Percentiles rank a stretch among this genome's conserved stretches.
Conservation (phyloP, 2,113 vertebrate species). For the Pomatostomus ruficeps region DNA sequence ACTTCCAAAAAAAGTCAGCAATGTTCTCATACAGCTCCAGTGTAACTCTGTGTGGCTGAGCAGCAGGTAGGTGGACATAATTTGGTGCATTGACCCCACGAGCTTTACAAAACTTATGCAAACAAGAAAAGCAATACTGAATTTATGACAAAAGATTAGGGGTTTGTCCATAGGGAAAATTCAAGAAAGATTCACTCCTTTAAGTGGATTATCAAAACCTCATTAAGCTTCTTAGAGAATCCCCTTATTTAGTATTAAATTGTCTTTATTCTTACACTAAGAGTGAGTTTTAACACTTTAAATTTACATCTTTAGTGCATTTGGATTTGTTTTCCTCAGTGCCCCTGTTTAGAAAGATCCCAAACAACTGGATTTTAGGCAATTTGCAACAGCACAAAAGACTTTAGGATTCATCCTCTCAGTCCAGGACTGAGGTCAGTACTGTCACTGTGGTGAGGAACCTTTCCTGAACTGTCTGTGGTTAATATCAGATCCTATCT, state of each 20-base stretch:
- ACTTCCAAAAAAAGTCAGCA: neutral
- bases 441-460: neutral
- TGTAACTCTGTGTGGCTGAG: neutral
- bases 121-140: neutral
- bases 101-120: neutral
- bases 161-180: neutral
- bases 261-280: neutral
- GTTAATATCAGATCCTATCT: neutral
- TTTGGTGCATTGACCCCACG: neutral
- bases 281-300: neutral
- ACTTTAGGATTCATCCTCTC: neutral
- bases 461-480: neutral
- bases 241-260: neutral
- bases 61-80: neutral
- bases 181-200: neutral
- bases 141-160: neutral
- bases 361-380: neutral
- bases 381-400: neutral
- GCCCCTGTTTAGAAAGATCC: neutral
- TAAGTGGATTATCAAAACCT: slow-evolving; percentile 34
- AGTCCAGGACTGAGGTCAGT: neutral
- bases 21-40: neutral
- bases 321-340: neutral
- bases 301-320: neutral
- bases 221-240: neutral